Conservation (phyloP, 2,797 vertebrate species). For the Chloroceryle amazona region DNA sequence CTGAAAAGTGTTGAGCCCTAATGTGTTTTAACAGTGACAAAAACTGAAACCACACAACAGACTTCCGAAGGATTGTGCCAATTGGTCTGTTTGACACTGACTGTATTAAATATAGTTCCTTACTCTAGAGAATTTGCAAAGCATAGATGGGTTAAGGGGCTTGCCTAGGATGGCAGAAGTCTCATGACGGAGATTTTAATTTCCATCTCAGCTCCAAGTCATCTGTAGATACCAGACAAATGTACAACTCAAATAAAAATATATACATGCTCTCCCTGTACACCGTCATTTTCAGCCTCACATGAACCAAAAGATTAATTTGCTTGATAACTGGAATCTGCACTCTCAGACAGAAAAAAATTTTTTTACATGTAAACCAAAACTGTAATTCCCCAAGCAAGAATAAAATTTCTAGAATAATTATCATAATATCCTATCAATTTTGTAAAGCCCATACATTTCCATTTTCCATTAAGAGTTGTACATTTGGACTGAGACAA, state of each 20-base stretch:
- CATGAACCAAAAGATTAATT: background rate
- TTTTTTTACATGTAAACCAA: background rate
- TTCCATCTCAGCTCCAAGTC: background rate
- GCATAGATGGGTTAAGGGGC: background rate
- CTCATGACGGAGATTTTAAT: background rate
- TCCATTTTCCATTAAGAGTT: background rate
- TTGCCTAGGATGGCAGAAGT: background rate
- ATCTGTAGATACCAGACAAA: background rate
- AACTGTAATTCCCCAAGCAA: background rate
- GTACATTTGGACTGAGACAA: background rate
- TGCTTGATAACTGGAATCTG: background rate
- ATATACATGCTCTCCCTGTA: background rate
- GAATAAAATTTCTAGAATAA: background rate
- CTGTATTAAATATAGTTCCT: background rate
- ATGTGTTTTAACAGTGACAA: background rate
- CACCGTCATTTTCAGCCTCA: background rate
- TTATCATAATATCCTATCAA: background rate
- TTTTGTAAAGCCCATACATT: background rate
- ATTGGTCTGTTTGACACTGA: background rate
- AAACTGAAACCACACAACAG: background rate
- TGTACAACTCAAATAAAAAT: background rate
- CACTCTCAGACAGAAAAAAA: background rate
- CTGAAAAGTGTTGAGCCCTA: accelerated
- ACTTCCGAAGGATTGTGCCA: background rate
- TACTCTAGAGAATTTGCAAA: background rate